A percentile compares a stretch with the other conserved stretches of the same genome.
Evolutionary conservation across 2,113 vertebrate species (phyloP).

Genomic region (Phaethon lepturus): DNA sequence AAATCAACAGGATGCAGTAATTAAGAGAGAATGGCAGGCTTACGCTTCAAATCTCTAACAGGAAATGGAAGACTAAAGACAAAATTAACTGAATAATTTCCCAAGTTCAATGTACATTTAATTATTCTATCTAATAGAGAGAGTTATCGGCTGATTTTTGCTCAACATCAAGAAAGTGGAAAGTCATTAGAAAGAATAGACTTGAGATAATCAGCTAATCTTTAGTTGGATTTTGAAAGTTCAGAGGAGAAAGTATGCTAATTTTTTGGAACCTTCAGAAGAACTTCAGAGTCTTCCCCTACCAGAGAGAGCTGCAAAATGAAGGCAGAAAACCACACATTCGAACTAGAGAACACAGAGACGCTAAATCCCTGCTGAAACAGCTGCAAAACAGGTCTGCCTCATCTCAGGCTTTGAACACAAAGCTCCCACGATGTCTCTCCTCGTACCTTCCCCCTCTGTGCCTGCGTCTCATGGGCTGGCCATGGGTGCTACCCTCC

Average conservation of each 20-base stretch:
- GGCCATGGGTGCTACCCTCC: accelerated
- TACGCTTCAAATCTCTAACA: conserved; percentile 5
- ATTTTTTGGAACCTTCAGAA: background rate
- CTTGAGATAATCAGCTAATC: conserved; percentile 14
- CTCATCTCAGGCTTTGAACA: background rate
- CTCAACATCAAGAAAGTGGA: conserved; percentile 28
- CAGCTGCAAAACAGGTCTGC: background rate
- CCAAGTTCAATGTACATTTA: conserved; percentile 31
- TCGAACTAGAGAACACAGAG: background rate
- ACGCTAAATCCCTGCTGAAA: background rate
- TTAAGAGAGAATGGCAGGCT: conserved; percentile 32
- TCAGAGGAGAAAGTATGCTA: conserved; percentile 11
- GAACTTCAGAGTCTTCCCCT: background rate
- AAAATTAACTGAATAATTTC: conserved; percentile 51
- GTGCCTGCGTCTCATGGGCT: accelerated
- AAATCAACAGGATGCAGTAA: conserved; percentile 47
- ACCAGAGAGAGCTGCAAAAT: background rate
- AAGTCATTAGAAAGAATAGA: conserved; percentile 43
- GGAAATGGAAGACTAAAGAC: conserved; percentile 56
- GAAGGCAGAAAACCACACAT: background rate
- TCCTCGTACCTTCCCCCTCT: accelerated
- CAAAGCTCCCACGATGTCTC: accelerated
- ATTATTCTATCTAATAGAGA: conserved; percentile 41
- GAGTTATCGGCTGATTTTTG: conserved; percentile 35
- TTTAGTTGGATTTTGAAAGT: conserved; percentile 30